These are phyloP conservation scores for Chloromyia formosa DNA, from an alignment of 2,888 invertebrate genomes.

Conservation along the genomic window DNA sequence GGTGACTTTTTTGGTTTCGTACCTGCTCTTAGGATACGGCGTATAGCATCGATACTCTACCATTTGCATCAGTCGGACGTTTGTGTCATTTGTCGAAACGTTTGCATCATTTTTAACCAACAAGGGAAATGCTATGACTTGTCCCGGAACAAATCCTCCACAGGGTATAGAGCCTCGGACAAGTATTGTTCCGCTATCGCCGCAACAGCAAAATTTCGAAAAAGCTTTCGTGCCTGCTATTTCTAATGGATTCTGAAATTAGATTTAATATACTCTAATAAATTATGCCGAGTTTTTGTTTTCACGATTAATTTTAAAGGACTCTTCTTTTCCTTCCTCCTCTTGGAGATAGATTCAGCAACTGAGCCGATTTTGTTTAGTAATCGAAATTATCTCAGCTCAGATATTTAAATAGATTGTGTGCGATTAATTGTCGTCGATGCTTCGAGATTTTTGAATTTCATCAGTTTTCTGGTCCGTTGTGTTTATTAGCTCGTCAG, in stretches of 20 bases:
- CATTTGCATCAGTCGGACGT: slow-evolving; percentile 74
- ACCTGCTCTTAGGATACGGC: slow-evolving; percentile 61
- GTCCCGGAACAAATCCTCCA: slow-evolving; percentile 79
- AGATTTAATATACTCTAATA: no score
- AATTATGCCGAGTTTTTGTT: no score
- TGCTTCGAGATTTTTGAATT: no score
- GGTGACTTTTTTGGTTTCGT: slow-evolving; percentile 60
- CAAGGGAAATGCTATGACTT: slow-evolving; percentile 74
- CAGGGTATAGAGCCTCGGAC: slow-evolving; percentile 69
- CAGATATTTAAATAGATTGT: no score
- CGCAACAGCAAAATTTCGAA: slow-evolving; percentile 20
- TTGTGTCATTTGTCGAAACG: slow-evolving; percentile 71
- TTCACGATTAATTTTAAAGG: no score
- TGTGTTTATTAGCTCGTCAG: no score
- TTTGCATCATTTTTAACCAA: slow-evolving; percentile 81
- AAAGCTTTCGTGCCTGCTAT: neutral
- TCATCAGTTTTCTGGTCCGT: no score
- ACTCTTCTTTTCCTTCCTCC: no score
- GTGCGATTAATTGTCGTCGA: no score
- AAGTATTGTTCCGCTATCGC: slow-evolving; percentile 3
- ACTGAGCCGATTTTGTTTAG: no score
- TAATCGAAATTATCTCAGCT: no score
- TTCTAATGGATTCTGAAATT: slow-evolving; percentile 23
- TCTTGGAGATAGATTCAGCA: no score
- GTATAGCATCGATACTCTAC: slow-evolving; percentile 61